Base-by-base conservation (phyloP, 2,888 invertebrate genomes). In the Nasonovia ribisnigri region DNA sequence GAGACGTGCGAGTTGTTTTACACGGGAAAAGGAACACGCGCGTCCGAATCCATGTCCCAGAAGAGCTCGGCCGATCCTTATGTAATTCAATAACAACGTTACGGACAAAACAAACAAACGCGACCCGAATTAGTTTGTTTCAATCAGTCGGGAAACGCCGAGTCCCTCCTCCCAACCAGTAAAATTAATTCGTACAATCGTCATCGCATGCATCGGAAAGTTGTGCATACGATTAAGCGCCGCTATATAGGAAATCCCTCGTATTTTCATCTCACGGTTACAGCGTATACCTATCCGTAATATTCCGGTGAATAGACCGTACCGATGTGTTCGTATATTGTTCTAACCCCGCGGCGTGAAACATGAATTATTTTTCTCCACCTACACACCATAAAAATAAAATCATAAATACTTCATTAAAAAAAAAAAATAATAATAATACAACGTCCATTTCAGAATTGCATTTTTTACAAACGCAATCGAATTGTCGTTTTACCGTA, bases 91-190 rank as follows among this genome's bases (percentile, higher is more conserved):
- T 90, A 90, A 90, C 60, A 43, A 60, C 89, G 89, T 67, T 46
- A 46, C 60, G 60, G 89, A 57, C 60, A 90, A 90, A 60, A 90
- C 89, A 60, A 90, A 90, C 60, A 67, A 67, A 90, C 60, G 42
- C 60, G 60, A 46, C 89, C 43, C 46, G 89, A 90, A 90, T 90
- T 90, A 90, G 89, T 90, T 46, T 16, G 60, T 90, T 89, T 90
- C 60, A 60, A 90, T 90, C 89, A 60, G 60, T 90, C 42, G 6
- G 16, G 10, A 60, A 60, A 29, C 10, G 16, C 13, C 13, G 13
- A 42, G 8, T 8, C 46, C 29, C 29, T 16, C 26, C 43, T 1
- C 16, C 54, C 42, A 54, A 60, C 20, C 29, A n/a, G n/a, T 20
- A 11, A 90, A 90, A 90, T 60, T 60, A 60, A 90, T 90, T 60